Evolutionary conservation across 1,140 invertebrate species (phyloP).

Genomic region (Ooceraea biroi): DNA sequence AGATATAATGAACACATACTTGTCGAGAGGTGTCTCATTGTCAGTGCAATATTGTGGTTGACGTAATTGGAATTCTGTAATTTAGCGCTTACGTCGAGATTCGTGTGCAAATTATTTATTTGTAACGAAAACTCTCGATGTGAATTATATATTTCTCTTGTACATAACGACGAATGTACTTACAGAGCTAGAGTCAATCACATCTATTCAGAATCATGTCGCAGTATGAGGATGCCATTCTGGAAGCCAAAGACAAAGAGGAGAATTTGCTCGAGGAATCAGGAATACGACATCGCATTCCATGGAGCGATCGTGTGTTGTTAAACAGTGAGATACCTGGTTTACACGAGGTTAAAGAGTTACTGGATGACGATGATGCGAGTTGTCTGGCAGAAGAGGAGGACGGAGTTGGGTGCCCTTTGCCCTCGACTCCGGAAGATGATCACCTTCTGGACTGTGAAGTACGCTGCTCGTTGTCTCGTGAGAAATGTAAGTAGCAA

Average conservation of each 20-base stretch:
- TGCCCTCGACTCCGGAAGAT: slow-evolving; percentile 95
- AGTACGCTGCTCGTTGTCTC: slow-evolving; percentile 79
- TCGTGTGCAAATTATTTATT: not conserved
- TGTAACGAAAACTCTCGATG: not conserved
- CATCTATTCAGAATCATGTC: slow-evolving; percentile 69
- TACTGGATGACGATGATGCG: slow-evolving; percentile 87
- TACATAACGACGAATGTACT: not conserved
- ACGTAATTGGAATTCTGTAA: not conserved
- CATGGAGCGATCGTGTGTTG: slow-evolving; percentile 83
- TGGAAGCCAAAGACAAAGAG: slow-evolving; percentile 74
- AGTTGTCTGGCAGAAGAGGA: slow-evolving; percentile 90
- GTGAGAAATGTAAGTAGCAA: not conserved
- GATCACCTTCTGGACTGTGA: slow-evolving; percentile 93
- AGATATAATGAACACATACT: not conserved
- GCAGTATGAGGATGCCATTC: slow-evolving; percentile 75
- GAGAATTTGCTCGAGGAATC: slow-evolving; percentile 57
- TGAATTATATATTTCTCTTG: not conserved
- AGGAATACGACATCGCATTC: slow-evolving; percentile 82
- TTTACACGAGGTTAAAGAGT: slow-evolving; percentile 85
- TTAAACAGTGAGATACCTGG: slow-evolving; percentile 83
- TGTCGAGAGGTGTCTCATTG: not conserved
- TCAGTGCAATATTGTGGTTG: not conserved
- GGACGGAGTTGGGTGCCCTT: slow-evolving; percentile 92
- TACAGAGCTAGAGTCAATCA: slow-evolving; percentile 8
- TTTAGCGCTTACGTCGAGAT: not conserved